Percentiles rank a stretch among this genome's conserved stretches.
These are phyloP conservation scores for Loriculus beryllinus DNA, from an alignment of 2,797 vertebrate genomes.

Conservation along the genomic window DNA sequence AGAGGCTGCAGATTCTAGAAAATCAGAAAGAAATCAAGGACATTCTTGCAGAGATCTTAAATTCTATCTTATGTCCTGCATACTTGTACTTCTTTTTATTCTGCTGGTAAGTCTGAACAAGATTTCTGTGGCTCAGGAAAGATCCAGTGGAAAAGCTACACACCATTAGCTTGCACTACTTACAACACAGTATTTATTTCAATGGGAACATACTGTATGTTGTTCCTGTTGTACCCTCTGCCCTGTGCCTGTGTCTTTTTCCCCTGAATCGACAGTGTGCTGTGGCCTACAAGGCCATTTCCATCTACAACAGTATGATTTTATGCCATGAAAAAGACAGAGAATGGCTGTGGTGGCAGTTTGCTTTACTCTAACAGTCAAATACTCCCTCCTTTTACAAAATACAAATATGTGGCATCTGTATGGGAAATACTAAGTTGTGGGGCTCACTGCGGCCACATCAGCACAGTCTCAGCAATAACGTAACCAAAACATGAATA, in stretches of 20 bases:
- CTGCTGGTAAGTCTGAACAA: not conserved
- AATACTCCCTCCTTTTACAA: not conserved
- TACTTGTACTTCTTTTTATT: not conserved
- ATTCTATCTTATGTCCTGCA: not conserved
- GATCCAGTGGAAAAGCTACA: not conserved
- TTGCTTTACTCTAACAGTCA: not conserved
- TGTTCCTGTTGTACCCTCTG: not conserved
- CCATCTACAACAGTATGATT: not conserved
- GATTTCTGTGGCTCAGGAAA: not conserved
- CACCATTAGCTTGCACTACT: not conserved
- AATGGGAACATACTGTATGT: not conserved
- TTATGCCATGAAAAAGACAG: not conserved
- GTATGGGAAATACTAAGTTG: not conserved
- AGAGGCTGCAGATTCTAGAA: not conserved
- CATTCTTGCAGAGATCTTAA: not conserved
- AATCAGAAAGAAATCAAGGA: not conserved
- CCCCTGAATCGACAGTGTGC: not conserved
- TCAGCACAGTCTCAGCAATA: not conserved
- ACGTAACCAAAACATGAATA: not conserved
- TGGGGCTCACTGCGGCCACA: not conserved
- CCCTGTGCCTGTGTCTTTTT: not conserved
- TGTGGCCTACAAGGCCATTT: not conserved
- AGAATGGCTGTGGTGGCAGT: not conserved
- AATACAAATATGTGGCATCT: not conserved
- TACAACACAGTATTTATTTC: not conserved